These are phyloP conservation scores for Kryptolebias ocellatus DNA, from an alignment of 2,797 vertebrate species.

Conservation along the genomic window DNA sequence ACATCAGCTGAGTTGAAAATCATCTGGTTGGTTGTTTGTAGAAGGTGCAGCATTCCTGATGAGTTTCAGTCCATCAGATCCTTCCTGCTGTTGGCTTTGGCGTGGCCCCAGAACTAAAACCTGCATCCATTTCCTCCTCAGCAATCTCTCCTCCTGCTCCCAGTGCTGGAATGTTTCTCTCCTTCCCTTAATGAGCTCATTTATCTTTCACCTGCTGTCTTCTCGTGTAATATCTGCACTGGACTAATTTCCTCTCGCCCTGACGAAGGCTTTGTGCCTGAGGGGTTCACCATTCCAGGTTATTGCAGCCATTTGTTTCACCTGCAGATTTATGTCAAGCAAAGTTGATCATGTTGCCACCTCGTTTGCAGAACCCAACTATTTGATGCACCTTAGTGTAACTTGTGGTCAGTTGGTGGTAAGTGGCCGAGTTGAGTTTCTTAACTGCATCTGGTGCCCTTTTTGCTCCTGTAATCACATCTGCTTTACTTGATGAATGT, in stretches of 20 bases:
- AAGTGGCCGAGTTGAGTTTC: background rate
- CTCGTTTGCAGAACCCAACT: slow-evolving; percentile 22
- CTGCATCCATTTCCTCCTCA: slow-evolving; percentile 20
- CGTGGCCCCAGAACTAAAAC: slow-evolving; percentile 42
- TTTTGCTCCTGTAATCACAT: background rate
- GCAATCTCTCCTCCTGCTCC: slow-evolving; percentile 16
- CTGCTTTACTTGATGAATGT: background rate
- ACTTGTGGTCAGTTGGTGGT: slow-evolving; percentile 4
- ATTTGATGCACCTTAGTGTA: slow-evolving; percentile 40
- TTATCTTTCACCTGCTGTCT: slow-evolving; percentile 46
- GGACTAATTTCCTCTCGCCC: slow-evolving; percentile 53
- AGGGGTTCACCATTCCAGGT: slow-evolving; percentile 51
- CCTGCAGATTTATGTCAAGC: slow-evolving; percentile 29
- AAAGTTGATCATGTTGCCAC: slow-evolving; percentile 4
- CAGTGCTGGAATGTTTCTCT: slow-evolving; percentile 34
- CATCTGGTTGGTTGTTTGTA: slow-evolving; percentile 18
- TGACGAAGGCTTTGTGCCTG: slow-evolving; percentile 30
- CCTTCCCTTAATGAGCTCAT: slow-evolving; percentile 41
- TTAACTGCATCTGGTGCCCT: background rate
- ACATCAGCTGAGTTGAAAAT: slow-evolving; percentile 3
- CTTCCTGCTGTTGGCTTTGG: slow-evolving; percentile 7
- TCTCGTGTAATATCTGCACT: slow-evolving; percentile 33
- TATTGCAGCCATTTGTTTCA: slow-evolving; percentile 68
- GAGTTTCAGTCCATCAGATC: slow-evolving; percentile 11
- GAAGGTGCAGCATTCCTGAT: slow-evolving; percentile 15